Evolutionary conservation across 1,140 invertebrate genomes (phyloP).

Genomic region (Phocides pigmalion): DNA sequence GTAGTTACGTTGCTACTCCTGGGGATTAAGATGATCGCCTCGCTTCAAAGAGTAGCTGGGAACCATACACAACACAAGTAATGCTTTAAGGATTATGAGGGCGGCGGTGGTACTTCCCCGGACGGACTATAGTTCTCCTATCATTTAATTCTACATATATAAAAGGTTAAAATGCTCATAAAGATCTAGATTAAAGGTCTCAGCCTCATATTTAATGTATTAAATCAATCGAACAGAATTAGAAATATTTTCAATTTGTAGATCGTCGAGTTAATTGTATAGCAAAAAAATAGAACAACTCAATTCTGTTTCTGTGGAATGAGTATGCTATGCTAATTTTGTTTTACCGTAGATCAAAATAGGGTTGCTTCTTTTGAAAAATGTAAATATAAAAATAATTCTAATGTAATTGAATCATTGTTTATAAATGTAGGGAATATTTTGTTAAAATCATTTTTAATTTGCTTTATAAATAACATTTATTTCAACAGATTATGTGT

Average conservation of each 20-base stretch:
- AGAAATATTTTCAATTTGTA: neutral
- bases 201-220: neutral
- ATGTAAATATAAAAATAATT: no score
- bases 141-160: neutral
- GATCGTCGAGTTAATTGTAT: neutral
- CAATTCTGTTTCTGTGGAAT: neutral
- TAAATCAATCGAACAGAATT: neutral
- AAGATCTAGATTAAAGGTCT: neutral
- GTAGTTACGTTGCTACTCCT: no score
- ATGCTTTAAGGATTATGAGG: no score
- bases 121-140: no score
- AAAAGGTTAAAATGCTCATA: neutral
- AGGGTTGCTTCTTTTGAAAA: neutral
- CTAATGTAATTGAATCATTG: no score
- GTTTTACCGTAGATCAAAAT: neutral
- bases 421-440: no score
- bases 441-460: no score
- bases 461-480: no score
- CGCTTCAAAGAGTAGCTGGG: no score
- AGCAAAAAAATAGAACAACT: neutral
- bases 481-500: no score
- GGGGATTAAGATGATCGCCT: no score
- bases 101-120: no score
- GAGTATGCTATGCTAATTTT: conserved; percentile 1
- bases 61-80: neutral